Evolutionary conservation across 2,797 vertebrate genomes (phyloP).

Genomic region (Anolis apletophallus): DNA sequence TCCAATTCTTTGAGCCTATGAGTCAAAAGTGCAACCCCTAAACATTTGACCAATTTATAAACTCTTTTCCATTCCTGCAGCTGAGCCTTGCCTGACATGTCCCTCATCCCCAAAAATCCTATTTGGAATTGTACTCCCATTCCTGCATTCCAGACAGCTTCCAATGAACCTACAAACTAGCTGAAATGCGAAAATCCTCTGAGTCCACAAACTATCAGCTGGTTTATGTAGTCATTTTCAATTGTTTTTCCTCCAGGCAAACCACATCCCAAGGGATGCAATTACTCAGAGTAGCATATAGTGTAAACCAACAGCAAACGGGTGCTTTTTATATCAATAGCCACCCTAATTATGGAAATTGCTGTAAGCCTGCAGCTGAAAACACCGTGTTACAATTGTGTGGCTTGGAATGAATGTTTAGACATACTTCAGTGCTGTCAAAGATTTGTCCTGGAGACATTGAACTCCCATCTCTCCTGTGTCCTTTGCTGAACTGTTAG

Average conservation of each 20-base stretch:
- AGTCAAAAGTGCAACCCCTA: too few species aligned
- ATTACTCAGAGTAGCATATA: background rate
- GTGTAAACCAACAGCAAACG: background rate
- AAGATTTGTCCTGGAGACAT: background rate
- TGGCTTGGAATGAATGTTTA: background rate
- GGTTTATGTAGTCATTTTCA: background rate
- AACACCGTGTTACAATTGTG: background rate
- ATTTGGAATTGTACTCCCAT: background rate
- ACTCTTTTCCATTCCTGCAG: too few species aligned
- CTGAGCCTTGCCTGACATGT: background rate
- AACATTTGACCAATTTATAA: too few species aligned
- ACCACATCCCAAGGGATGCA: background rate
- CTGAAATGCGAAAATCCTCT: background rate
- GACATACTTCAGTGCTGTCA: background rate
- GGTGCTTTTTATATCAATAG: background rate
- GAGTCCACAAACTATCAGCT: background rate
- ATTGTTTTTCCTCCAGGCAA: constrained; percentile 2
- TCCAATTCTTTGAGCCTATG: too few species aligned
- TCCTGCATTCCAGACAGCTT: background rate
- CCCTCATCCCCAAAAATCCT: background rate
- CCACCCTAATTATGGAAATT: background rate
- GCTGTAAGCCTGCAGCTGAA: background rate
- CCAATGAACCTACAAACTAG: background rate
- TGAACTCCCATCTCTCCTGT: background rate
- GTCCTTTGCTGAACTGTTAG: background rate